These are phyloP conservation scores for Thereva unica DNA, from an alignment of 2,888 invertebrate species.

Conservation along the genomic window DNA sequence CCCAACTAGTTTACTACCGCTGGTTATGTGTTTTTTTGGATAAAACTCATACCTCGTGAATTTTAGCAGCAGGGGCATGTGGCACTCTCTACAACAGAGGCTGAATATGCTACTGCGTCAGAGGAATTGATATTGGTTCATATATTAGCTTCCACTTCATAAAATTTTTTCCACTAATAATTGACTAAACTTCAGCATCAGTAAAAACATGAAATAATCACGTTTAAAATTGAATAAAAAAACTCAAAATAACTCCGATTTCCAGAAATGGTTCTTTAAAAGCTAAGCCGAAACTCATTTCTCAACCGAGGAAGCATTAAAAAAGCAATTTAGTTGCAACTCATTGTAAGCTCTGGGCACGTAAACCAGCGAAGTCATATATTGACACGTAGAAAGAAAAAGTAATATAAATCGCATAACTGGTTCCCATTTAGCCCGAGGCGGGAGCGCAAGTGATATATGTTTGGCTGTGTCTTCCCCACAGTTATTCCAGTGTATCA, in stretches of 20 bases:
- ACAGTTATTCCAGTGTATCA: background rate
- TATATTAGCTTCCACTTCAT: too few species aligned
- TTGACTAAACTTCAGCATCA: too few species aligned
- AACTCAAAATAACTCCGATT: background rate
- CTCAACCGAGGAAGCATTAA: constrained; percentile 13
- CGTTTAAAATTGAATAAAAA: too few species aligned
- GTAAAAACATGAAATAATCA: too few species aligned
- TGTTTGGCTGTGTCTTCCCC: constrained; percentile 8
- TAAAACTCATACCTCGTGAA: too few species aligned
- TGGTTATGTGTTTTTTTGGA: too few species aligned
- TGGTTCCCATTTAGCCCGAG: constrained; percentile 5
- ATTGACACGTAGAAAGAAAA: constrained; percentile 30
- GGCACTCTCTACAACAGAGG: too few species aligned
- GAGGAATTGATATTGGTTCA: too few species aligned
- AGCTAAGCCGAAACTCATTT: constrained; percentile 17
- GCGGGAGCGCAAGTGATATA: constrained; percentile 1
- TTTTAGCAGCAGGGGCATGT: too few species aligned
- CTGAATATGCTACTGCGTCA: too few species aligned
- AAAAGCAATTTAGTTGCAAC: constrained; percentile 29
- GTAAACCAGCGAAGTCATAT: constrained; percentile 31
- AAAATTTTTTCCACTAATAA: too few species aligned
- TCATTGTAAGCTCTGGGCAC: constrained; percentile 31
- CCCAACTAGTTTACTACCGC: too few species aligned
- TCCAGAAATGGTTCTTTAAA: constrained; percentile 25
- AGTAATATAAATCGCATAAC: constrained; percentile 31